These are phyloP conservation scores for Drosophila ohnishii DNA, from an alignment of 1,140 invertebrate genomes.

Conservation along the genomic window DNA sequence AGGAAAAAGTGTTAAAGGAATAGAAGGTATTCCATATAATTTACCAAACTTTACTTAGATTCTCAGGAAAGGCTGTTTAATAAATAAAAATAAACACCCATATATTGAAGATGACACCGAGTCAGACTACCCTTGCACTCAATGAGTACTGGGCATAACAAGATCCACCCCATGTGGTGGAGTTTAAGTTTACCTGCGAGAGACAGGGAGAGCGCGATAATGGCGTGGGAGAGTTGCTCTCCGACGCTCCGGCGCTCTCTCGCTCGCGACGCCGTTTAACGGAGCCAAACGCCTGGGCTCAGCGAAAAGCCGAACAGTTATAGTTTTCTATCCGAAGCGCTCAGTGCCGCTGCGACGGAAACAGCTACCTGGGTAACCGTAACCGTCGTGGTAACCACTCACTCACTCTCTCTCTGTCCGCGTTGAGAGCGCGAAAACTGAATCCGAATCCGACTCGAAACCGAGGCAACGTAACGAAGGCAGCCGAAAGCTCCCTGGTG, in stretches of 20 bases:
- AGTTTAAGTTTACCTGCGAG: slow-evolving; percentile 60
- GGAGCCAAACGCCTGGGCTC: slow-evolving; percentile 50
- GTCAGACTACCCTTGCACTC: neutral
- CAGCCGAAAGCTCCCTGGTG: slow-evolving; percentile 47
- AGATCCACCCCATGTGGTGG: slow-evolving; percentile 63
- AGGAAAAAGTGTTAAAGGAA: too few relatives aligned
- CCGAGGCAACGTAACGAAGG: slow-evolving; percentile 24
- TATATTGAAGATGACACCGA: neutral
- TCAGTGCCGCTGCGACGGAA: slow-evolving; percentile 77
- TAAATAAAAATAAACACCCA: too few relatives aligned
- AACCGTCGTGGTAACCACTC: slow-evolving; percentile 34
- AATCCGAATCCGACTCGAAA: slow-evolving; percentile 22
- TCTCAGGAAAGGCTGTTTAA: neutral
- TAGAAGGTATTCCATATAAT: neutral
- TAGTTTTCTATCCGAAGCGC: slow-evolving; percentile 79
- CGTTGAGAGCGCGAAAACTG: slow-evolving; percentile 45
- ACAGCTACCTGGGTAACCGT: slow-evolving; percentile 55
- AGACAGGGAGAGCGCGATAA: slow-evolving; percentile 12
- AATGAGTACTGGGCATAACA: slow-evolving; percentile 28
- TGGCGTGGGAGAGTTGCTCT: slow-evolving; percentile 12
- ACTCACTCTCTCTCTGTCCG: slow-evolving; percentile 13
- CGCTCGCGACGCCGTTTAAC: slow-evolving; percentile 8
- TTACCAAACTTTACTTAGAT: neutral
- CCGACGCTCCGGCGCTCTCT: slow-evolving; percentile 13
- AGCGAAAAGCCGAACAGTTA: slow-evolving; percentile 64